A percentile compares a stretch with the other conserved stretches of the same genome.
Conservation (phyloP, 2,113 vertebrate species). For the Polypterus bichir region DNA sequence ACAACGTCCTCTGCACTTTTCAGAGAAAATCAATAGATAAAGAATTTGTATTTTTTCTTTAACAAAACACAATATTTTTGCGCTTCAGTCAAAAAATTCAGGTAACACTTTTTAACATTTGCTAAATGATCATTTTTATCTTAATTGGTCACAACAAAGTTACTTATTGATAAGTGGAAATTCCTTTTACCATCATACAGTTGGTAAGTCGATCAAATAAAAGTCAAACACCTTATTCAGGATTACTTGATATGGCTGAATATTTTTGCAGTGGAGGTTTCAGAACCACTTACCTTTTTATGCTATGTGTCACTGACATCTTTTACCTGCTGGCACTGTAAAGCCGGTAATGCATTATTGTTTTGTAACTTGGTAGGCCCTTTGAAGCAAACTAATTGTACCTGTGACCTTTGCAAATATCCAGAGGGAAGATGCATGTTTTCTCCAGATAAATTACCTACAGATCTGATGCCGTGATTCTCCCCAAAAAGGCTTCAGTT, state of each 20-base stretch:
- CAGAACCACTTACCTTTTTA: not conserved
- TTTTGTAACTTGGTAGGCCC: too few species aligned
- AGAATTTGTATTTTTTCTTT: too few species aligned
- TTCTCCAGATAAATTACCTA: not conserved
- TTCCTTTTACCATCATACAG: too few species aligned
- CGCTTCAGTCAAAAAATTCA: too few species aligned
- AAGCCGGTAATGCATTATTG: conserved; percentile 17
- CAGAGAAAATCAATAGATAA: too few species aligned
- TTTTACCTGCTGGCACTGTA: conserved; percentile 8
- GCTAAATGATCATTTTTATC: too few species aligned
- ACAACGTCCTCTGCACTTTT: too few species aligned
- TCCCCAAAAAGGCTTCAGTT: too few species aligned
- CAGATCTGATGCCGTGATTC: conserved; percentile 7
- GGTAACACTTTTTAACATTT: too few species aligned
- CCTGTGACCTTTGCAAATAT: conserved; percentile 11
- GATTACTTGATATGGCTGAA: not conserved
- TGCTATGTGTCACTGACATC: conserved; percentile 13
- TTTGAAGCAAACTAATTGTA: conserved; percentile 6
- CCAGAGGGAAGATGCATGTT: conserved; percentile 3
- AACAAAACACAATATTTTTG: too few species aligned
- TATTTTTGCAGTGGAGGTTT: conserved; percentile 8
- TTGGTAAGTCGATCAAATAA: conserved; percentile 21
- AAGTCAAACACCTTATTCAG: conserved; percentile 11
- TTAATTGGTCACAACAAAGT: too few species aligned
- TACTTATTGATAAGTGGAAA: too few species aligned